These are phyloP conservation scores for Parasteatoda tepidariorum DNA, from an alignment of 1,140 invertebrate genomes.

Conservation along the genomic window DNA sequence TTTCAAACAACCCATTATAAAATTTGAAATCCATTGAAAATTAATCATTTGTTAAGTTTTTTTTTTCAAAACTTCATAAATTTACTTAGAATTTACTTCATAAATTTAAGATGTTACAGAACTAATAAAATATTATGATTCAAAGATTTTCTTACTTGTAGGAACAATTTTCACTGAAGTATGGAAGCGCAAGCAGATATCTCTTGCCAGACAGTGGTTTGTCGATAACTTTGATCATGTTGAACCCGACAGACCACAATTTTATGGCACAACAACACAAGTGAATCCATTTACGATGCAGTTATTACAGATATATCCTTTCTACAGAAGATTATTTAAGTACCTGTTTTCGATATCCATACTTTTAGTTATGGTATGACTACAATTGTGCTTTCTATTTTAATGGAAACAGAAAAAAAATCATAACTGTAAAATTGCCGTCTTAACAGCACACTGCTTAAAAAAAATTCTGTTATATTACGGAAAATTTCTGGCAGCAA, in stretches of 20 bases:
- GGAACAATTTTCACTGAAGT: conserved; percentile 70
- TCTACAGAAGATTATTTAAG: conserved; percentile 65
- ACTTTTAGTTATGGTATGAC: conserved; percentile 67
- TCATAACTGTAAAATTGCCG: neutral
- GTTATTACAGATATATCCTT: conserved; percentile 66
- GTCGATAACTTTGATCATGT: conserved; percentile 69
- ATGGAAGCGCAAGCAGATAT: conserved; percentile 69
- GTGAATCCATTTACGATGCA: conserved; percentile 66
- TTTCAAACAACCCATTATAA: too few relatives aligned
- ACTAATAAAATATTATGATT: too few relatives aligned
- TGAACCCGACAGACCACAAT: conserved; percentile 70
- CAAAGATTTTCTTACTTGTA: too few relatives aligned
- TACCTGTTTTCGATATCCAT: conserved; percentile 66
- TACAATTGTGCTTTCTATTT: neutral
- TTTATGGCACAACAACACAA: conserved; percentile 65
- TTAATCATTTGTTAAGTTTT: too few relatives aligned
- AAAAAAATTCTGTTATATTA: neutral
- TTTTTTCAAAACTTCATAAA: too few relatives aligned
- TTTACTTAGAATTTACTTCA: too few relatives aligned
- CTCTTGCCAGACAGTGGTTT: conserved; percentile 70
- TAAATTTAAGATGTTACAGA: too few relatives aligned
- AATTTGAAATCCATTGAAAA: too few relatives aligned
- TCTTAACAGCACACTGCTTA: neutral
- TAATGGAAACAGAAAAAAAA: neutral
- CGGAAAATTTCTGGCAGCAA: neutral